Conservation (phyloP, 2,888 invertebrate species). For the Athalia rosae region DNA sequence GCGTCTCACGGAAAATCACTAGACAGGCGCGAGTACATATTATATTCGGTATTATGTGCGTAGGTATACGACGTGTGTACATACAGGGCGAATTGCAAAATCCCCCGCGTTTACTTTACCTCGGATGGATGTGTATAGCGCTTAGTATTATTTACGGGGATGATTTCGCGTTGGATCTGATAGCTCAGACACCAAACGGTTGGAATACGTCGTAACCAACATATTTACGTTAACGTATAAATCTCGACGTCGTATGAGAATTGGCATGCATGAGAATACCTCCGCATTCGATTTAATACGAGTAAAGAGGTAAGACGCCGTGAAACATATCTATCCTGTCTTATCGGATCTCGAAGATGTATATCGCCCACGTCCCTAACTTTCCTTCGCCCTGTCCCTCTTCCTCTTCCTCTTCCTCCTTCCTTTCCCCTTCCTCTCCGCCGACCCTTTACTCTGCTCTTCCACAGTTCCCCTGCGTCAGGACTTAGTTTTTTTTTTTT, state of each 20-base stretch:
- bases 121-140: constrained; percentile 32
- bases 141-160: constrained; percentile 52
- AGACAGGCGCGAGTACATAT: neutral
- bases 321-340: constrained; percentile 70
- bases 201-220: constrained; percentile 55
- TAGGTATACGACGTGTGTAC: constrained; percentile 27
- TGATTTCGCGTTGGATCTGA: constrained; percentile 49
- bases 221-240: constrained; percentile 70
- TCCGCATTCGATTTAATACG: constrained; percentile 71
- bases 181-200: constrained; percentile 40
- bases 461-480: too few species aligned
- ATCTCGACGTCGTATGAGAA: constrained; percentile 64
- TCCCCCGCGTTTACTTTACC: constrained; percentile 28
- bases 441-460: neutral
- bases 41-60: neutral
- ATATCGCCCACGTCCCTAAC: constrained; percentile 58
- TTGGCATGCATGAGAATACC: constrained; percentile 72
- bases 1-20: too few species aligned
- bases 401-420: too few species aligned
- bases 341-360: constrained; percentile 70
- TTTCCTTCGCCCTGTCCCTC: constrained; percentile 44
- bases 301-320: constrained; percentile 69
- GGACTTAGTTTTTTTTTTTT: neutral
- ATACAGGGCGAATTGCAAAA: constrained; percentile 49
- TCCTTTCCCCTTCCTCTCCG: neutral